A percentile compares a stretch with the other conserved stretches of the same genome.
phyloP scores from a whole-genome alignment of 2,113 vertebrate genomes.

The Sander lucioperca region DNA sequence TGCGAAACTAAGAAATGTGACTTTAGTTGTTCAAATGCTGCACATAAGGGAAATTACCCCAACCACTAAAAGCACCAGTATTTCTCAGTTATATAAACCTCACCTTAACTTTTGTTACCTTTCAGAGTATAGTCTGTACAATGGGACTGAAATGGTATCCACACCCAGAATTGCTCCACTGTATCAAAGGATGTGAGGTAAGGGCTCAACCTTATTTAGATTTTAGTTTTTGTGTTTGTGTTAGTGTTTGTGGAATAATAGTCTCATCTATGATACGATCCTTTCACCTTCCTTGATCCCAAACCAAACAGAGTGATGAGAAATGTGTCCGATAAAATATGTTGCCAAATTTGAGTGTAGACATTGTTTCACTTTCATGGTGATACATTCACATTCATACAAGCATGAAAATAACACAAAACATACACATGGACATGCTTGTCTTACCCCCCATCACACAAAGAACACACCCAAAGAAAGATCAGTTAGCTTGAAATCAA shows the following conservation, averaged over 20 bases:
- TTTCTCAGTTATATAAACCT: slow-evolving; percentile 26
- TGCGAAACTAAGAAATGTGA: neutral
- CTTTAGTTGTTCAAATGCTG: neutral
- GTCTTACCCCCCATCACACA: neutral
- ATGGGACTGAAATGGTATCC: slow-evolving; percentile 97
- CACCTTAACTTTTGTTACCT: slow-evolving; percentile 48
- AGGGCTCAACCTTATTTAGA: slow-evolving; percentile 45
- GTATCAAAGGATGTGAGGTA: slow-evolving; percentile 98
- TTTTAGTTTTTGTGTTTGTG: neutral
- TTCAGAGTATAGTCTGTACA: slow-evolving; percentile 93
- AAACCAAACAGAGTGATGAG: neutral
- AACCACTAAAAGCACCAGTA: neutral
- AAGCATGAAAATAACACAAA: neutral
- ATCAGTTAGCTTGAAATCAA: neutral
- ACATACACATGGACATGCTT: neutral
- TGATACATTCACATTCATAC: neutral
- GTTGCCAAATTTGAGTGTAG: neutral
- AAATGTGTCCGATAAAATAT: neutral
- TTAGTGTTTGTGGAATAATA: slow-evolving; percentile 18
- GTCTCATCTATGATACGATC: slow-evolving; percentile 31
- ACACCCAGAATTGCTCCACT: slow-evolving; percentile 91
- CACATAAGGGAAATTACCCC: neutral
- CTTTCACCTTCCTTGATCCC: slow-evolving; percentile 13
- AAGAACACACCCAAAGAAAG: neutral
- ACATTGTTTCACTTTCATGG: neutral